phyloP scores from a whole-genome alignment of 1,140 invertebrate species.

The Ceratosolen fusciceps region DNA sequence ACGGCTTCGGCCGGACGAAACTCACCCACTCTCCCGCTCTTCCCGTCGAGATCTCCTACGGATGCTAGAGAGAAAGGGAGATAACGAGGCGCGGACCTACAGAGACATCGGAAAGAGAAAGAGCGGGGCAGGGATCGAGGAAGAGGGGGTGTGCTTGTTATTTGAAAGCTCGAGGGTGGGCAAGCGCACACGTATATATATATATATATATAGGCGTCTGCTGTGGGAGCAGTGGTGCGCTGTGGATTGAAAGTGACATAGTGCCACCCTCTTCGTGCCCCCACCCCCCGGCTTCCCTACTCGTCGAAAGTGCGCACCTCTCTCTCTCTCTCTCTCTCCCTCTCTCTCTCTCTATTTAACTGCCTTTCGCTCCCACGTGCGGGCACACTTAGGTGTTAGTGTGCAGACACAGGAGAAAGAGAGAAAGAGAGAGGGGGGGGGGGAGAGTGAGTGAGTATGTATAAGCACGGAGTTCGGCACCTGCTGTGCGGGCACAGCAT shows the following conservation, averaged over 20 bases:
- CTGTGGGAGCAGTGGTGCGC: constrained; percentile 51
- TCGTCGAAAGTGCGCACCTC: constrained; percentile 63
- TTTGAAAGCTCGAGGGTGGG: constrained; percentile 63
- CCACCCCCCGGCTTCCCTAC: constrained; percentile 48
- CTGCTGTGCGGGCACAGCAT: constrained; percentile 51
- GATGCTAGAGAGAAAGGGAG: too few species aligned
- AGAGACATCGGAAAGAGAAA: not conserved
- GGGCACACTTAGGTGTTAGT: not conserved
- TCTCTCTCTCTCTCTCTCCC: constrained; percentile 40
- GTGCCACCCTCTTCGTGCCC: constrained; percentile 66
- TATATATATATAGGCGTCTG: too few species aligned
- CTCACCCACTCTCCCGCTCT: constrained; percentile 63
- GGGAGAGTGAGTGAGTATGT: too few species aligned
- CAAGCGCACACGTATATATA: constrained; percentile 43
- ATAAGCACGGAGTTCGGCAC: constrained; percentile 53
- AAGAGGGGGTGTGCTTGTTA: constrained; percentile 63
- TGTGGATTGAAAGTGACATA: constrained; percentile 71
- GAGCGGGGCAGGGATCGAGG: not conserved
- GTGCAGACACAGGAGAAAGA: too few species aligned
- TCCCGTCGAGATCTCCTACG: constrained; percentile 43
- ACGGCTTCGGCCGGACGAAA: constrained; percentile 67
- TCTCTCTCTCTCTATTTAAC: not conserved
- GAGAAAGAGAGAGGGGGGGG: too few species aligned
- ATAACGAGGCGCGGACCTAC: not conserved
- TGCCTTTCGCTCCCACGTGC: not conserved